Evolutionary conservation across 2,797 vertebrate genomes (phyloP).

Genomic region (Ctenosaura bakeri): DNA sequence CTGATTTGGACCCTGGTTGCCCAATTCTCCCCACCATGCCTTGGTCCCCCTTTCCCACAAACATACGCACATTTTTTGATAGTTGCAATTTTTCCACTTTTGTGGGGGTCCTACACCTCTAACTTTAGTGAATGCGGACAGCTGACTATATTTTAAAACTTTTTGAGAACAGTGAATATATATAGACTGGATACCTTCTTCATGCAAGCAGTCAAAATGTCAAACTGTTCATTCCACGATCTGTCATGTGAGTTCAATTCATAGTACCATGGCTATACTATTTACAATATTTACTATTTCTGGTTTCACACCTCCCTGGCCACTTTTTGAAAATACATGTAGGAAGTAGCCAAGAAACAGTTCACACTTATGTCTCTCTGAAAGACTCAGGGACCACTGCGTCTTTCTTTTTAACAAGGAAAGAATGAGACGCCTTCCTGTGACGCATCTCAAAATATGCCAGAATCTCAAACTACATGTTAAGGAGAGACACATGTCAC

Average conservation of each 20-base stretch:
- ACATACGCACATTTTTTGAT: too few relatives aligned
- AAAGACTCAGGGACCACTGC: background rate
- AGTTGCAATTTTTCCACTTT: too few relatives aligned
- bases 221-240: too few relatives aligned
- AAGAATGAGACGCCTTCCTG: background rate
- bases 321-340: background rate
- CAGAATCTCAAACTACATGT: background rate
- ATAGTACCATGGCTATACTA: too few relatives aligned
- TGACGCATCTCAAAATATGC: background rate
- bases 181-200: background rate
- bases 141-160: background rate
- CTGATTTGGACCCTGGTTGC: too few relatives aligned
- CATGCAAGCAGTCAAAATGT: background rate
- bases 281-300: background rate
- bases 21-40: too few relatives aligned
- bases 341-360: background rate
- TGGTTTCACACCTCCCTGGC: background rate
- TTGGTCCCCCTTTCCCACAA: too few relatives aligned
- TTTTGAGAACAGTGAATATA: background rate
- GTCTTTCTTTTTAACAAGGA: background rate
- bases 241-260: too few relatives aligned
- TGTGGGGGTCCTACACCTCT: too few relatives aligned
- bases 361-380: background rate
- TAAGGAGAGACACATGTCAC: background rate
- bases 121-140: too few relatives aligned